Conservation (phyloP, 2,113 vertebrate species). For the Corythaixoides concolor region DNA sequence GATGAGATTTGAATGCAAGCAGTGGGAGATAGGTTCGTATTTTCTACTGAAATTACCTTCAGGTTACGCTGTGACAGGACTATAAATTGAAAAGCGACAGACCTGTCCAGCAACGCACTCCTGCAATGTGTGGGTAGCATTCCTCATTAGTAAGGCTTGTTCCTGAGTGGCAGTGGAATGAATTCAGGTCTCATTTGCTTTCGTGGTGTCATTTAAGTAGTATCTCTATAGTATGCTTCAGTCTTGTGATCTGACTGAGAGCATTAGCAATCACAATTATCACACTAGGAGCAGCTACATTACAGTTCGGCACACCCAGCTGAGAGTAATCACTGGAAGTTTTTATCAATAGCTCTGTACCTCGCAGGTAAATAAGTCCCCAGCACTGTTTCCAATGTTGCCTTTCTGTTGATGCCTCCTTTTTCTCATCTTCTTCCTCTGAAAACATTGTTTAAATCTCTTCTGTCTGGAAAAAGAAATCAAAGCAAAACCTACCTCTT, state of each 20-base stretch:
- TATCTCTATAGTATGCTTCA: not conserved
- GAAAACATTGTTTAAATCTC: not conserved
- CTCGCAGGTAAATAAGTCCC: not conserved
- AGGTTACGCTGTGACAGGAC: constrained; percentile 21
- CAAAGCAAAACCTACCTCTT: not conserved
- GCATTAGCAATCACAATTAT: not conserved
- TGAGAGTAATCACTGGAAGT: not conserved
- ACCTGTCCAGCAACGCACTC: not conserved
- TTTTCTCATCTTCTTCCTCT: not conserved
- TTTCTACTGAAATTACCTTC: constrained; percentile 61
- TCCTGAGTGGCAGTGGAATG: not conserved
- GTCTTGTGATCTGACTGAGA: not conserved
- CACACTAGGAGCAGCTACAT: not conserved
- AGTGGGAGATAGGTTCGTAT: not conserved
- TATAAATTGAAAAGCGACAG: not conserved
- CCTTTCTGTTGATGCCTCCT: not conserved
- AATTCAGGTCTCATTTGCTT: not conserved
- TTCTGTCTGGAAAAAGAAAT: not conserved
- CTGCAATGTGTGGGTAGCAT: not conserved
- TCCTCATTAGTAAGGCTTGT: not conserved
- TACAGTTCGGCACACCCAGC: not conserved
- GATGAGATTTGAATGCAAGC: constrained; percentile 44
- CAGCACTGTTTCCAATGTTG: not conserved
- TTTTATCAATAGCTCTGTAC: not conserved
- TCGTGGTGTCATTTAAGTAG: not conserved